phyloP scores from a whole-genome alignment of 2,888 invertebrate genomes.

The Gnatocerus cornutus region DNA sequence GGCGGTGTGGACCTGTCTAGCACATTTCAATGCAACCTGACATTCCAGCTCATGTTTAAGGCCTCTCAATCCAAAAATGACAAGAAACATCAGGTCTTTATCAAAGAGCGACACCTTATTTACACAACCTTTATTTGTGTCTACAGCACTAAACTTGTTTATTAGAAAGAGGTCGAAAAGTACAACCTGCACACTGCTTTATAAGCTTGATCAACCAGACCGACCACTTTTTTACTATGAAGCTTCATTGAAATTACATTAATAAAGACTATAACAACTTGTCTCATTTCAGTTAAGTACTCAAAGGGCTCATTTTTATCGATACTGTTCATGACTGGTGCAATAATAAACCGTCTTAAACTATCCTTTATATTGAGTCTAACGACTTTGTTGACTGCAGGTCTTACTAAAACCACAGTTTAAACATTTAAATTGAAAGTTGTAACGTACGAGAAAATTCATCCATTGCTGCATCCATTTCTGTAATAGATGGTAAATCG shows the following conservation, averaged over 20 bases:
- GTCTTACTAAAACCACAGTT: slow-evolving; percentile 68
- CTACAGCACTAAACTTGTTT: slow-evolving; percentile 54
- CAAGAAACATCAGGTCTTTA: slow-evolving; percentile 82
- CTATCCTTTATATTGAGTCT: slow-evolving; percentile 69
- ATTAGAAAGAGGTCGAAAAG: not conserved
- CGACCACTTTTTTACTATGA: slow-evolving; percentile 70
- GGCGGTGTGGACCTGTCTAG: slow-evolving; percentile 72
- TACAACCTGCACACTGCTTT: slow-evolving; percentile 70
- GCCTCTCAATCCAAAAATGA: slow-evolving; percentile 83
- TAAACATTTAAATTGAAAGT: not conserved
- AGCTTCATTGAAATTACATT: slow-evolving; percentile 74
- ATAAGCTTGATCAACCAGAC: slow-evolving; percentile 73
- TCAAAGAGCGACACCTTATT: slow-evolving; percentile 81
- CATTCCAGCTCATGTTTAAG: slow-evolving; percentile 81
- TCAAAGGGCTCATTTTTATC: slow-evolving; percentile 81
- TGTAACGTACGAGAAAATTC: not conserved
- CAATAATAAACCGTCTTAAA: slow-evolving; percentile 75
- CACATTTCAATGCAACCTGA: slow-evolving; percentile 79
- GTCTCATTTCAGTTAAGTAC: slow-evolving; percentile 82
- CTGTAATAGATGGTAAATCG: not conserved
- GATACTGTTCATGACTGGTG: slow-evolving; percentile 76
- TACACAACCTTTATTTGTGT: slow-evolving; percentile 74
- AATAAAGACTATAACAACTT: slow-evolving; percentile 80
- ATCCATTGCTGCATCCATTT: not conserved
- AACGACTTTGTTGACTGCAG: slow-evolving; percentile 71